Evolutionary conservation across 2,797 vertebrate species (phyloP).

Genomic region (Smutsia temminckii): DNA sequence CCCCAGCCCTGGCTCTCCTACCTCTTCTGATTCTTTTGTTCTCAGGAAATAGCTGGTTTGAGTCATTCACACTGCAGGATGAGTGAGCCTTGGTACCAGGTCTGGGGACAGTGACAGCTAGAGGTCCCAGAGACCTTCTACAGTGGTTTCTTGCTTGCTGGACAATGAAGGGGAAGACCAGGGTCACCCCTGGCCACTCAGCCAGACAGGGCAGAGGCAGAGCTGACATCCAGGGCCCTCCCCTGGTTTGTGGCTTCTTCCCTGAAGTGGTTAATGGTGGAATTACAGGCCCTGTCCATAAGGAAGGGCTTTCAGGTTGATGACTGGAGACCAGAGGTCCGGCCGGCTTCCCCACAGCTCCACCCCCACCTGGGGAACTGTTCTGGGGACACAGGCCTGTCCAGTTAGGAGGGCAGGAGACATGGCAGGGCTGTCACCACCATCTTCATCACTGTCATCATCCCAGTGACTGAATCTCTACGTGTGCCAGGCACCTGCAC

Average conservation of each 20-base stretch:
- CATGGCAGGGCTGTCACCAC: fast-evolving
- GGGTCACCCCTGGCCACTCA: neutral
- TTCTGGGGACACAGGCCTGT: neutral
- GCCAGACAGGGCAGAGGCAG: neutral
- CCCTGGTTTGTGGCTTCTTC: fast-evolving
- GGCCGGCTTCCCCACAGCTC: neutral
- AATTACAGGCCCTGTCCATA: neutral
- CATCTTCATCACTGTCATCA: fast-evolving
- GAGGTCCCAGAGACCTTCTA: neutral
- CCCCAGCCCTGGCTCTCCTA: neutral
- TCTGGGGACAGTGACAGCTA: neutral
- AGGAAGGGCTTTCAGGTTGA: neutral
- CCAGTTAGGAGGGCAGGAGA: neutral
- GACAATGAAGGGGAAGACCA: neutral
- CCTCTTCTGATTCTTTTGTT: neutral
- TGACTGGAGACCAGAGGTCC: neutral
- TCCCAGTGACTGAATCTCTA: fast-evolving
- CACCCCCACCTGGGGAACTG: neutral
- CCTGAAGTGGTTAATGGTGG: no score
- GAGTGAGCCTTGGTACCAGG: neutral
- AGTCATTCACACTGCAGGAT: neutral
- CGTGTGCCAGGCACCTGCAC: neutral
- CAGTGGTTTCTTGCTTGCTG: neutral
- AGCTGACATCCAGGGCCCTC: neutral
- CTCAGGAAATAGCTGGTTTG: neutral